These are phyloP conservation scores for Papilio protenor DNA, from an alignment of 2,888 invertebrate genomes.

Conservation along the genomic window DNA sequence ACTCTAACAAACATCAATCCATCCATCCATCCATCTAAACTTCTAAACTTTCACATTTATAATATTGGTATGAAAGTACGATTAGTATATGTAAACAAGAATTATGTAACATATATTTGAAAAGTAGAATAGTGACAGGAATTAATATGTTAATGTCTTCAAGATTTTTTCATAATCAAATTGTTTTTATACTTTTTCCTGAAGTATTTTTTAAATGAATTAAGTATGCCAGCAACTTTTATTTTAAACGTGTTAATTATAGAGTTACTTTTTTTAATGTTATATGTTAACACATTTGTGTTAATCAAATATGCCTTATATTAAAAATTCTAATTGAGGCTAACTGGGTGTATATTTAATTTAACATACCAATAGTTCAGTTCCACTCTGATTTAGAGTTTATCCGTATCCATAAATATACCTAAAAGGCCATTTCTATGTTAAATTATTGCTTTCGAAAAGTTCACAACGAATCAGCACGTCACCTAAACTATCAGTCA, in stretches of 20 bases:
- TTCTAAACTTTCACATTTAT: too few species aligned
- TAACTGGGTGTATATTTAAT: not conserved
- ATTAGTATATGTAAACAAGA: too few species aligned
- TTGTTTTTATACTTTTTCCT: too few species aligned
- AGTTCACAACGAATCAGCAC: conserved; percentile 62
- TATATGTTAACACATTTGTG: not conserved
- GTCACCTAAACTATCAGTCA: conserved; percentile 58
- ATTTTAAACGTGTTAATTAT: not conserved
- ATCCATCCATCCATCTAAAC: too few species aligned
- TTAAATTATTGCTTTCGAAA: conserved; percentile 47
- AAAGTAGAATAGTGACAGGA: not conserved
- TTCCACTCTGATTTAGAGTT: conserved; percentile 36
- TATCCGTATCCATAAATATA: conserved; percentile 38
- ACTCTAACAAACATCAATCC: too few species aligned
- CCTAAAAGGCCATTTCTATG: conserved; percentile 32
- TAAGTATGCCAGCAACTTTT: not conserved
- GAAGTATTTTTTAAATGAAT: too few species aligned
- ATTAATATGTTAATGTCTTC: not conserved
- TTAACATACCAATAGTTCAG: not conserved
- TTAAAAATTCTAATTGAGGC: not conserved
- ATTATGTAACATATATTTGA: too few species aligned
- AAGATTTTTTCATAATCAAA: not conserved
- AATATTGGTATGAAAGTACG: too few species aligned
- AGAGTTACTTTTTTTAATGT: not conserved
- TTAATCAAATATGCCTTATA: not conserved